A percentile compares a stretch with the other conserved stretches of the same genome.
These are phyloP conservation scores for Holacanthus passer DNA, from an alignment of 2,113 vertebrate genomes.

Conservation along the genomic window DNA sequence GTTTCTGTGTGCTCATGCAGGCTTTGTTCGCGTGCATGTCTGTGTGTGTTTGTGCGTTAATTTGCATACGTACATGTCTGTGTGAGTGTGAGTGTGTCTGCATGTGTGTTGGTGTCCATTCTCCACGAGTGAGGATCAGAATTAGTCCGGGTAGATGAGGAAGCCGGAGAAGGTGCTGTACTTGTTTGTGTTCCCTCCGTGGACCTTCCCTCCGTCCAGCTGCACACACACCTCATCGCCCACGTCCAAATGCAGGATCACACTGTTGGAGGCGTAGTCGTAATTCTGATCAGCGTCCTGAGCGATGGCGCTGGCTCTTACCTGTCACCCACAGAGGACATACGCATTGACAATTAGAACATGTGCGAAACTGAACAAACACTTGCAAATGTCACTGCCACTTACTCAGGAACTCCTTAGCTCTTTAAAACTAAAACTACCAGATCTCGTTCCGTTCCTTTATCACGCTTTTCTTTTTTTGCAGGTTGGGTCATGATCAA, in stretches of 20 bases:
- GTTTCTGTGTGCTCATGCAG: conserved; percentile 22
- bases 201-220: conserved; percentile 95
- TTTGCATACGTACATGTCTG: conserved; percentile 46
- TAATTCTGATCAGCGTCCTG: conserved; percentile 93
- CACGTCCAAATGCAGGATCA: conserved; percentile 95
- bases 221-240: conserved; percentile 96
- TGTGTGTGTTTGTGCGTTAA: conserved; percentile 37
- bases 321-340: conserved; percentile 77
- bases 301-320: conserved; percentile 88
- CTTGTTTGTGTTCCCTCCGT: conserved; percentile 96
- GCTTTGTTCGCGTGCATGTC: conserved; percentile 29
- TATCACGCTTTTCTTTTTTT: neutral
- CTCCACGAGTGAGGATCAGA: neutral
- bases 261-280: conserved; percentile 95
- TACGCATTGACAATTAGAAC: conserved; percentile 66
- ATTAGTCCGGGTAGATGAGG: conserved; percentile 94
- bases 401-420: conserved; percentile 17
- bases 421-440: neutral
- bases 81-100: conserved; percentile 29
- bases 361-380: conserved; percentile 53
- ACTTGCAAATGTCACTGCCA: conserved; percentile 48
- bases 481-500: neutral
- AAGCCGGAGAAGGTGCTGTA: conserved; percentile 98
- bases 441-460: neutral
- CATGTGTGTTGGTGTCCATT: conserved; percentile 26